Evolutionary conservation across 2,888 invertebrate species (phyloP).

Genomic region (Boloria euphrosyne): DNA sequence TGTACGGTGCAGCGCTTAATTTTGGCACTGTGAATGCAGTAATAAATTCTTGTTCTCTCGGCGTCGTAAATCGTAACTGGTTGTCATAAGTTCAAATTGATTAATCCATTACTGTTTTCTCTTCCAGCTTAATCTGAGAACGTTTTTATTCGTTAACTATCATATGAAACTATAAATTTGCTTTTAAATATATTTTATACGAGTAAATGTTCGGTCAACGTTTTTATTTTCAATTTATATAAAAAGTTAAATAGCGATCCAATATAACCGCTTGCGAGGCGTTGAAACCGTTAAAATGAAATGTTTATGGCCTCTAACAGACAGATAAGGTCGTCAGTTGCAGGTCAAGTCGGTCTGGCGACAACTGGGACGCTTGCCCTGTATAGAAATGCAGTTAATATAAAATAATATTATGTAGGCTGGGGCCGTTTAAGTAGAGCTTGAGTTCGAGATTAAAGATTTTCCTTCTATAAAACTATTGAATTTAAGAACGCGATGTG

Average conservation of each 20-base stretch:
- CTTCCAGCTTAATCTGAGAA: not conserved
- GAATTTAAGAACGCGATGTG: not conserved
- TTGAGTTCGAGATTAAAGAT: constrained; percentile 5
- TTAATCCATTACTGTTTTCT: constrained; percentile 25
- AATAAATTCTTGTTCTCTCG: constrained; percentile 27
- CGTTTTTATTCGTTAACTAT: not conserved
- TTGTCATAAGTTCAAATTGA: constrained; percentile 27
- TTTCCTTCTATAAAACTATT: not conserved
- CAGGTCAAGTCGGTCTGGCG: constrained; percentile 33
- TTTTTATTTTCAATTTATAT: constrained; percentile 14
- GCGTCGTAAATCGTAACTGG: constrained; percentile 27
- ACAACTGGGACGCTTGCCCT: constrained; percentile 32
- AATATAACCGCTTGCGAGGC: constrained; percentile 9
- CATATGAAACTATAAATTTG: not conserved
- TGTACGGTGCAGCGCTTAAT: constrained; percentile 24
- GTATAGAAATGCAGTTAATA: constrained; percentile 28
- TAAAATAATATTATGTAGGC: constrained; percentile 24
- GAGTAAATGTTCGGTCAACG: no score
- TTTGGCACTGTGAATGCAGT: constrained; percentile 30
- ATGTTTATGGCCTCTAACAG: constrained; percentile 31
- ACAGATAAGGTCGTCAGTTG: constrained; percentile 37
- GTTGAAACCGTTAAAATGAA: constrained; percentile 26
- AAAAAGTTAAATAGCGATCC: constrained; percentile 12
- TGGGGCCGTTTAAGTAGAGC: constrained; percentile 20
- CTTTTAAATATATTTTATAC: no score